These are phyloP conservation scores for Caenorhabditis japonica DNA, from an alignment of 2,888 invertebrate species.

Conservation along the genomic window DNA sequence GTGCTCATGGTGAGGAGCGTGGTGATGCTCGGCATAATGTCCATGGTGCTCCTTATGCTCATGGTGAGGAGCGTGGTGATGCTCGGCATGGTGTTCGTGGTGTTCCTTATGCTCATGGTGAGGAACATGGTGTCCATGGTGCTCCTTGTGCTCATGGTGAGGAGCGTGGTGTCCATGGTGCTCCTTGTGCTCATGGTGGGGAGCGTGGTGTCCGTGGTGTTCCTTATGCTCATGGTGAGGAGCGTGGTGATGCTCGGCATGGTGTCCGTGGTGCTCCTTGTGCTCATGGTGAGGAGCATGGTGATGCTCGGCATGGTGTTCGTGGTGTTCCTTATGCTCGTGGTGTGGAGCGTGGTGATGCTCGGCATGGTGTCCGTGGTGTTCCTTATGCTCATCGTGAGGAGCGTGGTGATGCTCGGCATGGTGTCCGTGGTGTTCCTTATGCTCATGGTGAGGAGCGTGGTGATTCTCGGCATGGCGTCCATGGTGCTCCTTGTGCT, in stretches of 20 bases:
- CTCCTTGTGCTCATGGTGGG: not conserved
- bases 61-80: constrained; percentile 29
- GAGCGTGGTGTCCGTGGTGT: constrained; percentile 23
- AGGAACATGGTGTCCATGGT: constrained; percentile 13
- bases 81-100: constrained; percentile 13
- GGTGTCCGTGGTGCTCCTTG: not conserved
- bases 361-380: constrained; percentile 17
- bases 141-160: constrained; percentile 22
- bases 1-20: constrained; percentile 15
- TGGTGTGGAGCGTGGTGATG: constrained; percentile 20
- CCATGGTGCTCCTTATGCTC: constrained; percentile 24
- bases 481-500: not conserved
- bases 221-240: not conserved
- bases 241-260: too few species aligned
- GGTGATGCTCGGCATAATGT: constrained; percentile 10
- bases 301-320: constrained; percentile 20
- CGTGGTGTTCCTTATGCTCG: constrained; percentile 8
- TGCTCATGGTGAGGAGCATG: constrained; percentile 3
- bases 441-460: constrained; percentile 4
- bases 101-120: constrained; percentile 16
- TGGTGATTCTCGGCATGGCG: constrained; percentile 2
- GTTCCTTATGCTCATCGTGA: constrained; percentile 1
- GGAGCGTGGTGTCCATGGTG: constrained; percentile 6
- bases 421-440: not conserved
- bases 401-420: too few species aligned